Conservation (phyloP, 1,140 invertebrate genomes). For the Sarcophaga bullata region DNA sequence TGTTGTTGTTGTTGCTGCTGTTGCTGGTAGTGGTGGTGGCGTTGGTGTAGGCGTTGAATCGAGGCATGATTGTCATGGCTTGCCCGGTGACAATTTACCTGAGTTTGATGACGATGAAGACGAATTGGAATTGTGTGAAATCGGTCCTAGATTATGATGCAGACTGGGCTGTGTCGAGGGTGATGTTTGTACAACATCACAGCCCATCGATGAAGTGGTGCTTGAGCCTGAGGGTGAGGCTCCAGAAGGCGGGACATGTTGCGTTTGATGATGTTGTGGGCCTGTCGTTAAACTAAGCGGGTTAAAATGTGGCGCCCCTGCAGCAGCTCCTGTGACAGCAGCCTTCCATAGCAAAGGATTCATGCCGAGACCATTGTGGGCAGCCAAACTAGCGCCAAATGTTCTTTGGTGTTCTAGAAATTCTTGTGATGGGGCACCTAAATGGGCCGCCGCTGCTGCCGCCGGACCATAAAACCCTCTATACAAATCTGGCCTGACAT, state of each 20-base stretch:
- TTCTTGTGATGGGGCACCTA: constrained; percentile 59
- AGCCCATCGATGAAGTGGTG: constrained; percentile 68
- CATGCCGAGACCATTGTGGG: constrained; percentile 63
- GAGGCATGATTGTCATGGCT: constrained; percentile 61
- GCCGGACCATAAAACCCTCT: constrained; percentile 72
- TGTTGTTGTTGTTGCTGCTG: constrained; percentile 30
- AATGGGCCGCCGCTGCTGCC: constrained; percentile 60
- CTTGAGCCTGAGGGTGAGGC: constrained; percentile 71
- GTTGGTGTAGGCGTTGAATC: constrained; percentile 9
- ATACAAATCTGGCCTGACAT: constrained; percentile 73
- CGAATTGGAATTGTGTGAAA: constrained; percentile 61
- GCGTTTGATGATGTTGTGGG: constrained; percentile 45
- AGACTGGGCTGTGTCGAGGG: constrained; percentile 60
- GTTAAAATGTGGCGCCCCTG: constrained; percentile 57
- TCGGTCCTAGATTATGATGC: constrained; percentile 56
- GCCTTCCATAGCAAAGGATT: constrained; percentile 63
- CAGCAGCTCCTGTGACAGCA: constrained; percentile 57
- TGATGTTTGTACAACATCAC: constrained; percentile 65
- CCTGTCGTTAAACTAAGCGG: constrained; percentile 60
- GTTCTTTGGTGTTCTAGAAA: constrained; percentile 64
- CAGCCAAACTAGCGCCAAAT: constrained; percentile 58
- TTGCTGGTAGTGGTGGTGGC: constrained; percentile 31
- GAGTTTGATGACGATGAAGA: constrained; percentile 60
- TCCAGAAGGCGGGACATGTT: constrained; percentile 65
- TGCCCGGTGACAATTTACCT: constrained; percentile 62